Percentiles rank a stretch among this genome's conserved stretches.
phyloP scores from a whole-genome alignment of 2,888 invertebrate species.

The Amphipyra tragopoginis region DNA sequence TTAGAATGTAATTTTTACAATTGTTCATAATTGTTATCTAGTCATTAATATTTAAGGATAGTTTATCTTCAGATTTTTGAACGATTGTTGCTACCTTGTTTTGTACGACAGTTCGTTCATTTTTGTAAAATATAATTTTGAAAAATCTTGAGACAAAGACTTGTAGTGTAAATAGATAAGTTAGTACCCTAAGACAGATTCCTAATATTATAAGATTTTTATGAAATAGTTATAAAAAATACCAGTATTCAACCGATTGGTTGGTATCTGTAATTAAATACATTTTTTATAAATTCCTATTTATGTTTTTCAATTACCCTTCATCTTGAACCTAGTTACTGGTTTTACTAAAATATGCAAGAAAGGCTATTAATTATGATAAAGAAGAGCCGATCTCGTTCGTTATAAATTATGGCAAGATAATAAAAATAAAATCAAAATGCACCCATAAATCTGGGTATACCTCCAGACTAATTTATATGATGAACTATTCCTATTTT shows the following conservation, averaged over 20 bases:
- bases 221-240: slow-evolving; percentile 68
- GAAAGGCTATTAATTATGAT: not conserved
- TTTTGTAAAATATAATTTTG: slow-evolving; percentile 54
- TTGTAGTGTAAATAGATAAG: slow-evolving; percentile 78
- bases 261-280: slow-evolving; percentile 75
- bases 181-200: slow-evolving; percentile 87
- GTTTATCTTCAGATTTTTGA: slow-evolving; percentile 57
- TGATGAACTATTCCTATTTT: slow-evolving; percentile 49
- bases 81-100: slow-evolving; percentile 26
- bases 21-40: slow-evolving; percentile 84
- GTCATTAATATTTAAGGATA: slow-evolving; percentile 82
- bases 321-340: not conserved
- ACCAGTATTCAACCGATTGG: slow-evolving; percentile 69
- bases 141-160: slow-evolving; percentile 82
- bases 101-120: slow-evolving; percentile 17
- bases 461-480: slow-evolving; percentile 51
- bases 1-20: slow-evolving; percentile 70
- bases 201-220: slow-evolving; percentile 85
- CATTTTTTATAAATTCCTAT: slow-evolving; percentile 51
- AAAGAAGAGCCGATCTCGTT: slow-evolving; percentile 3
- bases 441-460: slow-evolving; percentile 50
- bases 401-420: slow-evolving; percentile 23
- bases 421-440: slow-evolving; percentile 49
- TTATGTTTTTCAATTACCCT: slow-evolving; percentile 26
- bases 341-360: not conserved